Base-by-base conservation (phyloP, 2,888 invertebrate species). In the Exocentrus adspersus region DNA sequence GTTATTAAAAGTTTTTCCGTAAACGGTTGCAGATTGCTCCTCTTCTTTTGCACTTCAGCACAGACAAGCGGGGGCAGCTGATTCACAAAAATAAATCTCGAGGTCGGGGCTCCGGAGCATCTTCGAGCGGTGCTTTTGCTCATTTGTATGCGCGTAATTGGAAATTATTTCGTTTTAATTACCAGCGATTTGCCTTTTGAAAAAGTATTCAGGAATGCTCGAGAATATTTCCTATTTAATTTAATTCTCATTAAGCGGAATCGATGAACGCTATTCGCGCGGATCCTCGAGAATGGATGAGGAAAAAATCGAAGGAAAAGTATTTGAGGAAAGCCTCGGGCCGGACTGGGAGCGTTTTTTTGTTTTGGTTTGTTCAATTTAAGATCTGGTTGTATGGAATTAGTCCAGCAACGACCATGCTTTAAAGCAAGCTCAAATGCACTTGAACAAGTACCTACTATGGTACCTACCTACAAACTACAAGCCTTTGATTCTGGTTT, bases 161-260 rank as follows among this genome's bases (percentile, higher is more conserved):
- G 65, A 67, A 67, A 65, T 69, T 69, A 65, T 69, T 69, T 67
- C 65, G 59, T 69, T 69, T 69, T 69, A 69, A 69, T 69, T 69
- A 69, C 67, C 67, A 58, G 61, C 64, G 64, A 54, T 54, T 54
- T 28, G 43, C 28, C 24, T n/a, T 42, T n/a, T 61, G 59, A 67
- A 24, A 69, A 69, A 67, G 62, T 67, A 65, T 67, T 67, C 20
- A 32, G 16, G 60, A 46, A 45, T 37, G 37, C 54, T 54, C 24
- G n/a, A 48, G 61, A 61, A 53, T 64, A 64, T 60, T 70, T 37
- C 67, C 67, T 66, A 65, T 69, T 70, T 70, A 67, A 70, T 69
- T 70, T 65, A 67, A 70, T 69, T 70, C 67, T 68, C 70, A 70
- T 70, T 70, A 69, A 70, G 67, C 62, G 56, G 60, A 69, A 70